Base-by-base conservation (phyloP, 2,797 vertebrate genomes). In the Etheostoma nigrum region DNA sequence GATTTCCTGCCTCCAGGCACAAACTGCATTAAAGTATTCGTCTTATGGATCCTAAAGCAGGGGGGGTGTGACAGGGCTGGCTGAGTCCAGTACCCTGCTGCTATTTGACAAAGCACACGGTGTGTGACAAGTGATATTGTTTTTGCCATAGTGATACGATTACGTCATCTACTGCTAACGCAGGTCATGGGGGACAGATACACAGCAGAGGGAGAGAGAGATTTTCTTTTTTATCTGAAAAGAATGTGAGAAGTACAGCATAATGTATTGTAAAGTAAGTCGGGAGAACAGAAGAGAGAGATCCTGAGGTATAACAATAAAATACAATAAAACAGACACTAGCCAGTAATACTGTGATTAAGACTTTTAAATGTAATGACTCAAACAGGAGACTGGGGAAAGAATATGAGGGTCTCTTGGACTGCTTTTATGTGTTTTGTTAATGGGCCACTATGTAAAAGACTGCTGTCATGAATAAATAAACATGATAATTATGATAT, bases 401-500 rank as follows among this genome's bases (percentile, higher is more conserved):
- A 58, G 49, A n/a, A 47, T 53, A 69, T 25, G 19, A 72, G 51
- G 65, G 68, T 66, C 47, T 74, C 4, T 27, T 61, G 48, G 48
- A 66, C 21, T 13, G 25, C 45, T 73, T 63, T 65, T 30, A 67
- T 61, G 55, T 76, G 58, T 74, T 72, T 52, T 47, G 47, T 77
- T 74, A 72, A 64, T 69, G 44, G 67, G 78, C 74, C 82, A 67
- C 53, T 79, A 40, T 70, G 71, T 70, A 78, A 84, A 78, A 36
- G 67, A 60, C 67, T 76, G 65, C 69, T 74, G 47, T 74, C 30
- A 66, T 68, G 27, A 81, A 76, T 79, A 73, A 86, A 86, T 87
- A 84, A 87, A 83, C 53, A 77, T 67, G 19, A 60, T 12, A 16
- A 68, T 85, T 74, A 89, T 78, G 76, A 63, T 79, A 74, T 72